These are phyloP conservation scores for Anguilla obscura DNA, from an alignment of 2,797 vertebrate genomes.

Conservation along the genomic window DNA sequence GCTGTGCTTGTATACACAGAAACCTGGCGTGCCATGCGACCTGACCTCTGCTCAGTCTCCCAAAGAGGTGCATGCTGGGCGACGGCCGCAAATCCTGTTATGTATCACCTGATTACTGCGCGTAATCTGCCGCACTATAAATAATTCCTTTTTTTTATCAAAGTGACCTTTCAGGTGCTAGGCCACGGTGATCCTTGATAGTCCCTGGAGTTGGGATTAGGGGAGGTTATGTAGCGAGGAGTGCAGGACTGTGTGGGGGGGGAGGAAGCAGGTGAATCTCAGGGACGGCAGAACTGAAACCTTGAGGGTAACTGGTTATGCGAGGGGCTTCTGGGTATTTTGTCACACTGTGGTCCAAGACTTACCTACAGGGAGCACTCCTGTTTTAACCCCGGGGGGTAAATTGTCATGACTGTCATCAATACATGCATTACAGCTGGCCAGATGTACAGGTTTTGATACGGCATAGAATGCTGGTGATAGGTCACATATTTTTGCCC, in stretches of 20 bases:
- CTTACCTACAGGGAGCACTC: neutral
- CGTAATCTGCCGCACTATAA: constrained; percentile 70
- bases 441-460: no score
- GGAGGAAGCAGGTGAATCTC: neutral
- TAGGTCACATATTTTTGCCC: no score
- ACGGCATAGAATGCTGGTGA: no score
- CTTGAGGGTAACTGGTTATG: neutral
- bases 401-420: neutral
- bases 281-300: neutral
- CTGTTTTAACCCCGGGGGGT: neutral
- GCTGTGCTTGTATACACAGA: neutral
- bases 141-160: constrained; percentile 63
- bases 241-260: neutral
- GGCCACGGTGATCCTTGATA: constrained; percentile 20
- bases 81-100: constrained; percentile 69
- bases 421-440: no score
- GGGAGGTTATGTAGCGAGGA: neutral
- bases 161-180: constrained; percentile 45
- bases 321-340: neutral
- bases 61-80: constrained; percentile 56
- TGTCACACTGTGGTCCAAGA: neutral
- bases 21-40: neutral
- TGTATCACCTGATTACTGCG: constrained; percentile 71
- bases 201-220: constrained; percentile 26
- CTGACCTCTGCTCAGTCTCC: constrained; percentile 26